These are phyloP conservation scores for Patella vulgata DNA, from an alignment of 1,140 invertebrate species.

Conservation along the genomic window DNA sequence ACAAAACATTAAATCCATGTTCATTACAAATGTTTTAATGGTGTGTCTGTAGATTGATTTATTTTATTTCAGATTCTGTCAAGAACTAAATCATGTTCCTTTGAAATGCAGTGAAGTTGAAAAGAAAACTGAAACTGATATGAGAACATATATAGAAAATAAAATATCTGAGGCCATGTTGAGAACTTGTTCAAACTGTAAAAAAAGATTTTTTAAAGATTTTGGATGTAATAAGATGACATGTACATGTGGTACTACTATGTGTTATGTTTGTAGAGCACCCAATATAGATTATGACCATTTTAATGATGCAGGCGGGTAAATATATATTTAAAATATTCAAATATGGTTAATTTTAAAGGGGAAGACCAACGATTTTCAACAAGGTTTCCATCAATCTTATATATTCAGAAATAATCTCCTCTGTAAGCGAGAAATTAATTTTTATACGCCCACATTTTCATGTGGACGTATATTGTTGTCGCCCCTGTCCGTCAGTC, in stretches of 20 bases:
- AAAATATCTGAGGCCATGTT: slow-evolving; percentile 76
- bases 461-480: too few relatives aligned
- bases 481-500: too few relatives aligned
- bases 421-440: too few relatives aligned
- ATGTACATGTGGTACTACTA: slow-evolving; percentile 75
- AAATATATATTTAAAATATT: background rate
- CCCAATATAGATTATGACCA: slow-evolving; percentile 73
- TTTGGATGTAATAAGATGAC: slow-evolving; percentile 79
- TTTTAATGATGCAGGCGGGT: slow-evolving; percentile 66
- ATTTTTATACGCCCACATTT: too few relatives aligned
- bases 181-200: slow-evolving; percentile 73
- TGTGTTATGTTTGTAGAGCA: slow-evolving; percentile 77
- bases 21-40: too few relatives aligned
- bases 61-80: slow-evolving; percentile 69
- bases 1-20: too few relatives aligned
- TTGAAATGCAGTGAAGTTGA: slow-evolving; percentile 73
- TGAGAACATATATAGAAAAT: slow-evolving; percentile 73
- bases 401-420: background rate
- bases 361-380: too few relatives aligned
- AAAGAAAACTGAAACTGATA: slow-evolving; percentile 70
- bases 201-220: slow-evolving; percentile 73
- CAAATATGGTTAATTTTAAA: too few relatives aligned
- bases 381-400: background rate
- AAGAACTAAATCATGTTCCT: slow-evolving; percentile 74
- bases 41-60: too few relatives aligned